phyloP scores from a whole-genome alignment of 2,113 vertebrate species.

The Pagrus major region DNA sequence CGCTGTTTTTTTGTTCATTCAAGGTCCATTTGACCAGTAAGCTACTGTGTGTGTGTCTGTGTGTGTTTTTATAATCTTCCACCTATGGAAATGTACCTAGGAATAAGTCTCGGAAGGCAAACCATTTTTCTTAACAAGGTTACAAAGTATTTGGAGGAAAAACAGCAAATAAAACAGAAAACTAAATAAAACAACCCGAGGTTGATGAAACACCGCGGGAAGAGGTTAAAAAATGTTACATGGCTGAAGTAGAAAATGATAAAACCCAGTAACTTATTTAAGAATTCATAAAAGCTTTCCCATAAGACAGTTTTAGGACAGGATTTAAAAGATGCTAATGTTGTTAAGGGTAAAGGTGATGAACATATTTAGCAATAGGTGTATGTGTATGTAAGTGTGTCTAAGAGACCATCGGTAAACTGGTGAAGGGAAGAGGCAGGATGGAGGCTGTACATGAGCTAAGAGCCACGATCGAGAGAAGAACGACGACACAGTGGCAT shows the following conservation, averaged over 20 bases:
- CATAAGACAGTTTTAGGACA: too few relatives aligned
- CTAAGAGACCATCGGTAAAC: slow-evolving; percentile 45
- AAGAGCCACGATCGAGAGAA: slow-evolving; percentile 11
- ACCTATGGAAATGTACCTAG: slow-evolving; percentile 28
- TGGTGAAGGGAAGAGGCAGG: not conserved
- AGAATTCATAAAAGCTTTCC: too few relatives aligned
- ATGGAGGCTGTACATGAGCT: not conserved
- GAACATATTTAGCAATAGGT: slow-evolving; percentile 4
- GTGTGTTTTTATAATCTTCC: slow-evolving; percentile 15
- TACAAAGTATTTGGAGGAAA: too few relatives aligned
- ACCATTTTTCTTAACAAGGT: too few relatives aligned
- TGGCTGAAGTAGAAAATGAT: too few relatives aligned
- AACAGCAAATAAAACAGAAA: too few relatives aligned
- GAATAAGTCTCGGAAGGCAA: slow-evolving; percentile 4
- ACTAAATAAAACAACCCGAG: too few relatives aligned
- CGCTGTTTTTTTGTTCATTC: slow-evolving; percentile 15
- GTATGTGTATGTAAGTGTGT: not conserved
- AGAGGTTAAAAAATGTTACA: too few relatives aligned
- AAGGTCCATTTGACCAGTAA: slow-evolving; percentile 51
- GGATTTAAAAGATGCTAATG: too few relatives aligned
- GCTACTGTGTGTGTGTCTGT: slow-evolving; percentile 17
- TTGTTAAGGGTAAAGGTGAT: slow-evolving; percentile 55
- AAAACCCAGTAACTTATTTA: too few relatives aligned
- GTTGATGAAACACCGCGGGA: too few relatives aligned
- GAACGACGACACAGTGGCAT: not conserved